Percentiles rank a stretch among this genome's conserved stretches.
These are phyloP conservation scores for Axinella damicornis DNA, from an alignment of 37 sponge, comb jelly and placozoan species.

Conservation along the genomic window DNA sequence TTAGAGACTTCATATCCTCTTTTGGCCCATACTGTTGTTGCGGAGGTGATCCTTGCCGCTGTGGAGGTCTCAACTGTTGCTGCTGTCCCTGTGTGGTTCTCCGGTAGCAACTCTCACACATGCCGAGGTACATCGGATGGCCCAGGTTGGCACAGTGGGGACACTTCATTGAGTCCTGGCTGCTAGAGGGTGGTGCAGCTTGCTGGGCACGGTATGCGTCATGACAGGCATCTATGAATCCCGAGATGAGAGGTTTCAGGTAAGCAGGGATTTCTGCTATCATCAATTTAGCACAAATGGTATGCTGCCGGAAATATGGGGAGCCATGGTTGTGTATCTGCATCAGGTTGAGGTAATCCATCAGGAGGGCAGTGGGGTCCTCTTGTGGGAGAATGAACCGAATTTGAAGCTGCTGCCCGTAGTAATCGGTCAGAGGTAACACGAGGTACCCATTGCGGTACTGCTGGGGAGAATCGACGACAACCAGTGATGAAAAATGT, in stretches of 20 bases:
- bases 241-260: slow-evolving; percentile 36
- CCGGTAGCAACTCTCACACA: slow-evolving; percentile 65
- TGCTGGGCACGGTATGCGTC: slow-evolving; percentile 4
- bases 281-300: slow-evolving; percentile 19
- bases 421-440: slow-evolving; percentile 54
- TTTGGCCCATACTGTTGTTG: too few species aligned
- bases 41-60: too few species aligned
- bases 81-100: not conserved
- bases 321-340: not conserved
- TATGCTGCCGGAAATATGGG: not conserved
- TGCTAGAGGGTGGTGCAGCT: too few species aligned
- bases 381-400: slow-evolving; percentile 47
- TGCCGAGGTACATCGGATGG: slow-evolving; percentile 34
- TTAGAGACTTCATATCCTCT: too few species aligned
- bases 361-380: slow-evolving; percentile 2
- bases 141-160: slow-evolving; percentile 58
- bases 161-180: slow-evolving; percentile 28
- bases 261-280: slow-evolving; percentile 27
- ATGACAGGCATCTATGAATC: slow-evolving; percentile 38
- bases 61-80: not conserved
- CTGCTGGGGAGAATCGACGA: slow-evolving; percentile 23
- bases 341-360: slow-evolving; percentile 45
- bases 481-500: slow-evolving; percentile 70
- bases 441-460: not conserved
- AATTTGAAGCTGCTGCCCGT: slow-evolving; percentile 50